These are phyloP conservation scores for Andrena bucephala DNA, from an alignment of 2,888 invertebrate genomes.

Conservation along the genomic window DNA sequence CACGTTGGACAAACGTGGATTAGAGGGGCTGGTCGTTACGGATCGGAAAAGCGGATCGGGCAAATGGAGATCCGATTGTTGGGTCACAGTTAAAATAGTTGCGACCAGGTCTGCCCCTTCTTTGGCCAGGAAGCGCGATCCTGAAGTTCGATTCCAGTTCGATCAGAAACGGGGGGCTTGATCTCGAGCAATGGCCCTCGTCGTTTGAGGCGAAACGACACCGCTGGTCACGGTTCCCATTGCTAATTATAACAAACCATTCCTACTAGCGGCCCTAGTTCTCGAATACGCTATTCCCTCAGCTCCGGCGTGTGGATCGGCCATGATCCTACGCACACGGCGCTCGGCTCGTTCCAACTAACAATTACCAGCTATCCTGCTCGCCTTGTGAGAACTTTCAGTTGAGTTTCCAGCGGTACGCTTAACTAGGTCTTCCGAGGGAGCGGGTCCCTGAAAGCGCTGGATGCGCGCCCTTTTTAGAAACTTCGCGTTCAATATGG, in stretches of 20 bases:
- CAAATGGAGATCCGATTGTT: slow-evolving; percentile 55
- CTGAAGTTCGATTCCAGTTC: slow-evolving; percentile 59
- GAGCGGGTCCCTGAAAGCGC: slow-evolving; percentile 5
- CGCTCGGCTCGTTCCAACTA: slow-evolving; percentile 13
- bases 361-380: slow-evolving; percentile 46
- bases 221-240: slow-evolving; percentile 69
- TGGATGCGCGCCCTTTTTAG: slow-evolving; percentile 20
- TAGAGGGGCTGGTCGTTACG: slow-evolving; percentile 43
- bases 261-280: slow-evolving; percentile 58
- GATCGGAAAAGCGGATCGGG: slow-evolving; percentile 28
- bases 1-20: slow-evolving; percentile 48
- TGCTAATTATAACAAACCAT: slow-evolving; percentile 76
- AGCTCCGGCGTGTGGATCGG: background rate
- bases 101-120: slow-evolving; percentile 5
- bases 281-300: slow-evolving; percentile 55
- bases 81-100: slow-evolving; percentile 45
- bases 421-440: slow-evolving; percentile 36
- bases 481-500: slow-evolving; percentile 33
- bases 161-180: slow-evolving; percentile 64
- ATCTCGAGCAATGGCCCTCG: slow-evolving; percentile 66
- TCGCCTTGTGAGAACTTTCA: slow-evolving; percentile 37
- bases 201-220: slow-evolving; percentile 57
- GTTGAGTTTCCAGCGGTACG: slow-evolving; percentile 31
- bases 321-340: slow-evolving; percentile 38
- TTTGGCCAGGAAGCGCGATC: slow-evolving; percentile 26